Percentiles rank a stretch among this genome's conserved stretches.
Conservation (phyloP, 2,113 vertebrate species). For the Lophius piscatorius region DNA sequence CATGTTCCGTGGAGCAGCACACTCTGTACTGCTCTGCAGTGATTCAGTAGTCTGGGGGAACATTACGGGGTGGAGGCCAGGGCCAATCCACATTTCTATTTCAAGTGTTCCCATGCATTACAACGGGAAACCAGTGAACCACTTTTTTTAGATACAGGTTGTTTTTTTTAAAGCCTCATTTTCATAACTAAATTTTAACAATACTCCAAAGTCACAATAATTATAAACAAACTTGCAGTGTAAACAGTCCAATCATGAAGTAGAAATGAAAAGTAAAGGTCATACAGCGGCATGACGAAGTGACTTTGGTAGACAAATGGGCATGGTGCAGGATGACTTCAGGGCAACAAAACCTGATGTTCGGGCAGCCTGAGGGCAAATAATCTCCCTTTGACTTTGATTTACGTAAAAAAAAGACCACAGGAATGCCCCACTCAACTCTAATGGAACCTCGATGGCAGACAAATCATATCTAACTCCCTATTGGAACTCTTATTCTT, state of each 20-base stretch:
- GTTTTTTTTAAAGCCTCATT: too few species aligned
- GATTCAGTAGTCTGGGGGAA: conserved; percentile 54
- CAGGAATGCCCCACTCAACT: conserved; percentile 45
- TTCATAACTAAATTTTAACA: too few species aligned
- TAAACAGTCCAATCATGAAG: background rate
- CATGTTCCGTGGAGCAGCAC: conserved; percentile 62
- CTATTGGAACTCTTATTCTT: too few species aligned
- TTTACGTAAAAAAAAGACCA: conserved; percentile 41
- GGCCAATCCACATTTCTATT: conserved; percentile 38
- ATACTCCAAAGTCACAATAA: background rate
- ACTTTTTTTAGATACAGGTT: conserved; percentile 7
- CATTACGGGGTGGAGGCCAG: conserved; percentile 47
- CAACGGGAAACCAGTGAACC: background rate
- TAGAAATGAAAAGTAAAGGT: too few species aligned
- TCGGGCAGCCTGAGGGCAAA: conserved; percentile 40
- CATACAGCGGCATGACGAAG: too few species aligned
- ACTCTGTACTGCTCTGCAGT: conserved; percentile 49
- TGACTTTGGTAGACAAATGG: too few species aligned
- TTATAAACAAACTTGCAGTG: background rate
- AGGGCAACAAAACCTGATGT: too few species aligned
- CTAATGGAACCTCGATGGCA: too few species aligned
- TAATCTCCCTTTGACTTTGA: conserved; percentile 61
- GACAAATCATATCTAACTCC: background rate
- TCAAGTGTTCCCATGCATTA: conserved; percentile 22
- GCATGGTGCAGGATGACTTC: too few species aligned